phyloP scores from a whole-genome alignment of 1,140 invertebrate species.

The Eueides isabella region DNA sequence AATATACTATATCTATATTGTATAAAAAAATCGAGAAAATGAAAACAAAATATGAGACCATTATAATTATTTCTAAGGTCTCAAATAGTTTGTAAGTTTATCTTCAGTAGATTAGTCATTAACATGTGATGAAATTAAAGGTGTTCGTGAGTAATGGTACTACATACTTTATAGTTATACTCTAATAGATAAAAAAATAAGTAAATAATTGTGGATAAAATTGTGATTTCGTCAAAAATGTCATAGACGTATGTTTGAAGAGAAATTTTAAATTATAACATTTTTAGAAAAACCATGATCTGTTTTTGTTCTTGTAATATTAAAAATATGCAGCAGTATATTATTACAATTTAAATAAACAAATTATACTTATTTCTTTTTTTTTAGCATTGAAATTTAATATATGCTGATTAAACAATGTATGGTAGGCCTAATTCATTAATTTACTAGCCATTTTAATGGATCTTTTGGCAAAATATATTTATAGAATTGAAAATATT shows the following conservation, averaged over 20 bases:
- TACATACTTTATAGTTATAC: conserved; percentile 22
- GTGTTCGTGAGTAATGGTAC: conserved; percentile 33
- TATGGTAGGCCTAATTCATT: no score
- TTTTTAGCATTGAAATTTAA: no score
- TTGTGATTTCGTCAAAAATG: conserved; percentile 46
- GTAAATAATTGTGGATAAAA: not conserved
- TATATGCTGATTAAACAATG: no score
- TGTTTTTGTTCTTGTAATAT: not conserved
- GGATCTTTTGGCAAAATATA: no score
- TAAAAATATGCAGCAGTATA: not conserved
- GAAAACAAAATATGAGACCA: conserved; percentile 6
- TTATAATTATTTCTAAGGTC: conserved; percentile 15
- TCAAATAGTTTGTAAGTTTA: conserved; percentile 14
- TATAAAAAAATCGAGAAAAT: conserved; percentile 7
- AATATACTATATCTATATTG: conserved; percentile 9
- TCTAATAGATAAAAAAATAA: conserved; percentile 12
- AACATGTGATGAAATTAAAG: conserved; percentile 31
- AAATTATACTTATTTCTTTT: no score
- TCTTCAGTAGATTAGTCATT: conserved; percentile 23
- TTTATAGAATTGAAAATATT: no score
- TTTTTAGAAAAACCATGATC: not conserved
- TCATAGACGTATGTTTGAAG: conserved; percentile 37
- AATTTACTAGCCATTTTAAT: no score
- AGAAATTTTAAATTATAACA: conserved; percentile 15
- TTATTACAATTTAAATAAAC: no score